Percentiles rank a stretch among this genome's conserved stretches.
These are phyloP conservation scores for Nowickia ferox DNA, from an alignment of 2,888 invertebrate genomes.

Conservation along the genomic window DNA sequence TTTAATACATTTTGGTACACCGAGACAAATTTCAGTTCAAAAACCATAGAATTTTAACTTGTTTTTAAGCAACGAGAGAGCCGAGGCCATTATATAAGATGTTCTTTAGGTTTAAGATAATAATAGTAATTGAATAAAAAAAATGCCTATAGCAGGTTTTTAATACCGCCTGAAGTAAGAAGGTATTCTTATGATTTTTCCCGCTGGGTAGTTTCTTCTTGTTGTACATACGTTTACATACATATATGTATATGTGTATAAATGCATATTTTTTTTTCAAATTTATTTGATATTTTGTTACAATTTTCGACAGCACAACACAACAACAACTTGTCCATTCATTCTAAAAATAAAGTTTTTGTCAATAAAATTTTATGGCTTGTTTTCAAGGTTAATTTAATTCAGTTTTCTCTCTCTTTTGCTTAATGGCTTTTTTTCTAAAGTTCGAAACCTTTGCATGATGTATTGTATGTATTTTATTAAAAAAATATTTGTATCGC, in stretches of 20 bases:
- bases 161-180: too few relatives aligned
- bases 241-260: neutral
- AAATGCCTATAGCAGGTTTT: too few relatives aligned
- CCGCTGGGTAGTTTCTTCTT: too few relatives aligned
- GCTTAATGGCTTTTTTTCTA: neutral
- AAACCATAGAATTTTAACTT: too few relatives aligned
- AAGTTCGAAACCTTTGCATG: neutral
- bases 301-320: slow-evolving; percentile 28
- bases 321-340: slow-evolving; percentile 16
- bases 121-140: too few relatives aligned
- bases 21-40: too few relatives aligned
- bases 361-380: neutral
- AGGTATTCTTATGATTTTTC: too few relatives aligned
- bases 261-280: neutral
- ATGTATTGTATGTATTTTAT: neutral
- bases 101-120: too few relatives aligned
- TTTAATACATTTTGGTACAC: too few relatives aligned
- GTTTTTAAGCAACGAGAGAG: too few relatives aligned
- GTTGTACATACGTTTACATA: neutral
- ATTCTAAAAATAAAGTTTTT: slow-evolving; percentile 16
- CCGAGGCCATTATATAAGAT: too few relatives aligned
- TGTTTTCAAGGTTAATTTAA: slow-evolving; percentile 53
- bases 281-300: slow-evolving; percentile 18
- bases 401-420: slow-evolving; percentile 6
- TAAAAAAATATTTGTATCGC: too few relatives aligned